phyloP scores from a whole-genome alignment of 2,797 vertebrate species.

The Halcyon leucocephala region DNA sequence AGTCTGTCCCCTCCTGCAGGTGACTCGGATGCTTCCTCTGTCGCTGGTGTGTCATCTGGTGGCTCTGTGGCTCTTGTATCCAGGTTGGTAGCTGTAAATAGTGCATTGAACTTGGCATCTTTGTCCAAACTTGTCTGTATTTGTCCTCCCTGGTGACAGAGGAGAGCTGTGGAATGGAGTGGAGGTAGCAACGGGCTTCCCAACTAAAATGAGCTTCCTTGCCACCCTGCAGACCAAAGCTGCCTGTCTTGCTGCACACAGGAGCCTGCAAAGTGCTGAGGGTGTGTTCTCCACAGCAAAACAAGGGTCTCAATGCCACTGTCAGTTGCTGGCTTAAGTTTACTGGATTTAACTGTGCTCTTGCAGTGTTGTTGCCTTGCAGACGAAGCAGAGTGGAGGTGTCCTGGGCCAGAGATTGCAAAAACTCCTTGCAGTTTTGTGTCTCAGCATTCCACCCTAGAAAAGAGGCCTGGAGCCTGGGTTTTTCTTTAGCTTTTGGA shows the following conservation, averaged over 20 bases:
- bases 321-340: not conserved
- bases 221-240: not conserved
- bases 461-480: not conserved
- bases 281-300: not conserved
- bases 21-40: conserved; percentile 21
- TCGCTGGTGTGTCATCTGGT: not conserved
- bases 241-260: not conserved
- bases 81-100: conserved; percentile 38
- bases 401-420: not conserved
- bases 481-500: not conserved
- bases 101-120: not conserved
- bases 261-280: not conserved
- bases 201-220: not conserved
- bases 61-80: not conserved
- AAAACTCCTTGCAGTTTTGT: not conserved
- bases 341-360: not conserved
- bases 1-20: conserved; percentile 30
- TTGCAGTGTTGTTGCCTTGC: not conserved
- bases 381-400: not conserved
- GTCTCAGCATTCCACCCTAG: not conserved
- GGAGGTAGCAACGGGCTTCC: not conserved
- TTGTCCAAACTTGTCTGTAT: not conserved
- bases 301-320: not conserved
- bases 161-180: not conserved
- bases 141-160: not conserved